Evolutionary conservation across 2,888 invertebrate genomes (phyloP).

Genomic region (Asteroscopus sphinx): DNA sequence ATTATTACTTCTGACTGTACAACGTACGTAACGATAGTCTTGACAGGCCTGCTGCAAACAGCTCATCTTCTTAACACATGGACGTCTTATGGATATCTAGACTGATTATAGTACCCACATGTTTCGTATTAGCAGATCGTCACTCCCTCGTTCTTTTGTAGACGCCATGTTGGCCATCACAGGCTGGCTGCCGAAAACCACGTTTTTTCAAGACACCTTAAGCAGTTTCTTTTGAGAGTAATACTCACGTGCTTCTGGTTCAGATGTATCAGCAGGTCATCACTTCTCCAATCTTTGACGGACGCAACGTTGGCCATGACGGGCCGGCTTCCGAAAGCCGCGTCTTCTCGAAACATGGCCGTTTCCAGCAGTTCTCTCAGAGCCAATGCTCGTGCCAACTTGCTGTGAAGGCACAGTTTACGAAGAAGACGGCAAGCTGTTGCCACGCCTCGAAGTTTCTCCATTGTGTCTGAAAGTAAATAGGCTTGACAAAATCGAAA

Average conservation of each 20-base stretch:
- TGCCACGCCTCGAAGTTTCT: slow-evolving; percentile 91
- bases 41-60: too few species aligned
- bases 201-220: slow-evolving; percentile 92
- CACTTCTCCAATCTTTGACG: slow-evolving; percentile 70
- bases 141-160: slow-evolving; percentile 70
- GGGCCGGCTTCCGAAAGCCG: slow-evolving; percentile 92
- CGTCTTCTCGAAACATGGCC: slow-evolving; percentile 92
- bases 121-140: slow-evolving; percentile 88
- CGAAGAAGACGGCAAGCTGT: slow-evolving; percentile 91
- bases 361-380: slow-evolving; percentile 93
- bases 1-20: too few species aligned
- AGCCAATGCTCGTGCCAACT: slow-evolving; percentile 93
- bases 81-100: neutral
- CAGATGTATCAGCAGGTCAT: slow-evolving; percentile 89
- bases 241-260: slow-evolving; percentile 91
- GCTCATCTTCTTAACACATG: neutral
- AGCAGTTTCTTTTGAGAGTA: too few species aligned
- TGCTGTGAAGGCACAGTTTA: slow-evolving; percentile 91
- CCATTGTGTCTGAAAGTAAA: slow-evolving; percentile 87
- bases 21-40: too few species aligned
- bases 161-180: slow-evolving; percentile 81
- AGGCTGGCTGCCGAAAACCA: slow-evolving; percentile 92
- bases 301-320: slow-evolving; percentile 81
- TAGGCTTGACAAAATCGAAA: neutral
- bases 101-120: slow-evolving; percentile 82